These are phyloP conservation scores for Notolepis coatsorum DNA, from an alignment of 2,797 vertebrate genomes.

Conservation along the genomic window DNA sequence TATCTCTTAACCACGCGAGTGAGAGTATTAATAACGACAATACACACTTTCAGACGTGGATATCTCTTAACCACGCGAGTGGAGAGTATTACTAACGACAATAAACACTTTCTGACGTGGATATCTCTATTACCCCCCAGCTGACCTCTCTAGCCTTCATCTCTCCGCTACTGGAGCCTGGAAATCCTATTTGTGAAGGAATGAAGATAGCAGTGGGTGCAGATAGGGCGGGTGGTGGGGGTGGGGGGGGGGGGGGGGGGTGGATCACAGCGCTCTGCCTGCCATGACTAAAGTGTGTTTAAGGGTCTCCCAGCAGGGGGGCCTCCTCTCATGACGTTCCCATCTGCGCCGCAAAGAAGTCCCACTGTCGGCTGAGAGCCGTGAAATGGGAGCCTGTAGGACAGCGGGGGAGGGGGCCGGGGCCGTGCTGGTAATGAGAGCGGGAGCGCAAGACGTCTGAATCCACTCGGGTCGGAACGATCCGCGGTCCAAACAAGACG, in stretches of 20 bases:
- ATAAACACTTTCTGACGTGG: too few relatives aligned
- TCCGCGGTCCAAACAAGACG: neutral
- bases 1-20: too few relatives aligned
- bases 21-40: too few relatives aligned
- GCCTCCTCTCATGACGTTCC: neutral
- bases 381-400: neutral
- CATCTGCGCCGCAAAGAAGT: neutral
- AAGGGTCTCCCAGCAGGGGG: neutral
- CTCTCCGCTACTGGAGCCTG: too few relatives aligned
- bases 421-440: neutral
- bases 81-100: too few relatives aligned
- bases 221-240: neutral
- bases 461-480: constrained; percentile 4
- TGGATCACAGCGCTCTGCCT: neutral
- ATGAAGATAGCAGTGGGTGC: neutral
- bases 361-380: neutral
- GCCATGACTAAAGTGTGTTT: constrained; percentile 9
- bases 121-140: too few relatives aligned
- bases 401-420: neutral
- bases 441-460: neutral
- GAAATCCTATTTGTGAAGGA: too few relatives aligned
- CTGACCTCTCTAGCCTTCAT: too few relatives aligned
- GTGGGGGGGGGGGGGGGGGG: too few relatives aligned
- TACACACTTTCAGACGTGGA: too few relatives aligned
- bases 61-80: too few relatives aligned